Evolutionary conservation across 2,113 vertebrate species (phyloP), one percentile per base, ranked within the genome.

Genomic region (Pachypanchax playfairii): DNA sequence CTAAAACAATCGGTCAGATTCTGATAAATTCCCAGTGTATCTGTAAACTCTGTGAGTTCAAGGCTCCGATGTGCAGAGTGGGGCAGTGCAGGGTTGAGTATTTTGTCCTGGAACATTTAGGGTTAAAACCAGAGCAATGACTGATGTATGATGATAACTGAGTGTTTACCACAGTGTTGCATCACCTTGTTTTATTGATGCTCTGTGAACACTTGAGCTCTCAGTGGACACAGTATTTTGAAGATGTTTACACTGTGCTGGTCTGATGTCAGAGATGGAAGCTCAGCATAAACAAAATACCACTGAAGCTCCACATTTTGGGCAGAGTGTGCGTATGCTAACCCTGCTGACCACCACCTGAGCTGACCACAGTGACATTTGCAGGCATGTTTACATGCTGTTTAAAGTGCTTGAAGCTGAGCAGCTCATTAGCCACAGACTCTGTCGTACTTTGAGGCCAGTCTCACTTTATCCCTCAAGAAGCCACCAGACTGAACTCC

Each of bases 401-500:
- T 24, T 38, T 38, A 38, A 38, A 38, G 44, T 49, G 17, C 58
- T 28, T 61, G 35, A 4, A 39, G 46, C 59, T 15, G n/a, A 39
- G 35, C 46, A 50, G 26, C 26, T 33, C 15, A 46, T 58, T 46
- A 31, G 6, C 7, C 5, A 9, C 21, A 18, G 4, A 24, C 14
- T 18, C 28, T 33, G 42, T 7, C 28, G 4, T 36, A 29, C 33
- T 48, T 33, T 17, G 41, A 46, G 28, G 25, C 22, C 17, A 46
- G 20, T 20, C 28, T 33, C 28, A 35, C 12, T 12, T 52, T 33
- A 52, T 11, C 22, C 8, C 6, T 31, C 18, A 22, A 31, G 25
- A 31, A 38, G 36, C 31, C 26, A n/a, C 11, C 4, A 3, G 9
- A 2, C 39, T 20, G n/a, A n/a, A 18, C 6, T 24, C 38, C 9